These are phyloP conservation scores for Lepetodrilus schrolli DNA, from an alignment of 2,888 invertebrate species.

Conservation along the genomic window DNA sequence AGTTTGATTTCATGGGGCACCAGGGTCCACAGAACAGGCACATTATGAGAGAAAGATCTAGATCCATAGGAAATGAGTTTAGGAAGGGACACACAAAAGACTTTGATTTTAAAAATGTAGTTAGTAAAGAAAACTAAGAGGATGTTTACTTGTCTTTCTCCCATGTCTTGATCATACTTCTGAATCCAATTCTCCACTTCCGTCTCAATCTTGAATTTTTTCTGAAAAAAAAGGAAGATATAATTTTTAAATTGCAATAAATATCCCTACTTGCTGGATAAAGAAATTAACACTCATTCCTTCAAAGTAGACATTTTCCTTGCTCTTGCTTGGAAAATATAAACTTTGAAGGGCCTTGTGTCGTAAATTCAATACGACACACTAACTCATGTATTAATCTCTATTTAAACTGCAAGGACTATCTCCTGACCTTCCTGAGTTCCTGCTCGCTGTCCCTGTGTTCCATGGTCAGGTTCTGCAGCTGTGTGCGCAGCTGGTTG, in stretches of 20 bases:
- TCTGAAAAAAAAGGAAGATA: slow-evolving; percentile 51
- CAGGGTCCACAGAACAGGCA: too few relatives aligned
- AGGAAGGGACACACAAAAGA: not conserved
- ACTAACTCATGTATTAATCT: not conserved
- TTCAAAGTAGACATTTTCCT: too few relatives aligned
- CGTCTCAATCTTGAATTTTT: slow-evolving; percentile 75
- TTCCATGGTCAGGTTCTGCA: slow-evolving; percentile 68
- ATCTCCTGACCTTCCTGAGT: slow-evolving; percentile 67
- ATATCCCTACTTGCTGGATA: too few relatives aligned
- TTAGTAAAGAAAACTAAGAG: not conserved
- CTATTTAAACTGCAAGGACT: not conserved
- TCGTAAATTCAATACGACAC: too few relatives aligned
- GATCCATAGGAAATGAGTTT: too few relatives aligned
- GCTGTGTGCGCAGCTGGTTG: slow-evolving; percentile 66
- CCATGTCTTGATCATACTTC: slow-evolving; percentile 75
- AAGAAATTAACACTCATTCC: too few relatives aligned
- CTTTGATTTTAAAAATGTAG: not conserved
- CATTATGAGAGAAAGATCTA: too few relatives aligned
- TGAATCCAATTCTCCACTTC: slow-evolving; percentile 75
- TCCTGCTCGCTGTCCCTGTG: slow-evolving; percentile 72
- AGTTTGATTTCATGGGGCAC: too few relatives aligned
- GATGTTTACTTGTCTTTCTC: slow-evolving; percentile 72
- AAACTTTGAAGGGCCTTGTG: too few relatives aligned
- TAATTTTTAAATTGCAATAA: too few relatives aligned
- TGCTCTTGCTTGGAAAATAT: too few relatives aligned